These are phyloP conservation scores for Hirtodrosophila confusa DNA, from an alignment of 2,888 invertebrate genomes.

Conservation along the genomic window DNA sequence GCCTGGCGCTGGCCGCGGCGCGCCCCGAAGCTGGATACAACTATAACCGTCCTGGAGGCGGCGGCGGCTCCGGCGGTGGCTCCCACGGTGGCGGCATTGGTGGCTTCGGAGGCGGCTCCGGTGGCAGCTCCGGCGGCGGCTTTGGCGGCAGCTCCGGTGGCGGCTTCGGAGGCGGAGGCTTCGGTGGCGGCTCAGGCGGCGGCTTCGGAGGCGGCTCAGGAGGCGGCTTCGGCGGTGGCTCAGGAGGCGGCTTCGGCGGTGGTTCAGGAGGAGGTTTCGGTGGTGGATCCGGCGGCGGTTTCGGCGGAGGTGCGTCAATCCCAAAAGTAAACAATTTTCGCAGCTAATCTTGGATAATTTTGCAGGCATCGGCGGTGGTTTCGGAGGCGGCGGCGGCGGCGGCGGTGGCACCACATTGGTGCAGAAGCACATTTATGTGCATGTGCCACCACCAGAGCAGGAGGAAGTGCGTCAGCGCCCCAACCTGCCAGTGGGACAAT, in stretches of 20 bases:
- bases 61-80: conserved; percentile 80
- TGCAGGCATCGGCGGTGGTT: conserved; percentile 66
- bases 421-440: conserved; percentile 95
- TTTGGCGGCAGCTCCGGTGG: conserved; percentile 48
- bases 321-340: not conserved
- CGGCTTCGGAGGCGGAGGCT: conserved; percentile 51
- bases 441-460: conserved; percentile 95
- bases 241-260: conserved; percentile 58
- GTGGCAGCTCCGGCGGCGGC: conserved; percentile 58
- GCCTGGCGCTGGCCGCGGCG: conserved; percentile 83
- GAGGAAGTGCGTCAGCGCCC: conserved; percentile 87
- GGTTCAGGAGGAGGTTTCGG: conserved; percentile 60
- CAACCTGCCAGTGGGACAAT: conserved; percentile 88
- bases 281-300: conserved; percentile 58
- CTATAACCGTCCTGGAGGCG: conserved; percentile 84
- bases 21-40: conserved; percentile 84
- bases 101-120: conserved; percentile 52
- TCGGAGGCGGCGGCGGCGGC: conserved; percentile 76
- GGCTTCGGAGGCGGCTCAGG: conserved; percentile 55
- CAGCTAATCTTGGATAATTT: conserved; percentile 39
- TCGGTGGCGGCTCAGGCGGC: conserved; percentile 56
- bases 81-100: conserved; percentile 58
- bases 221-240: conserved; percentile 52
- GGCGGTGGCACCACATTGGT: conserved; percentile 86
- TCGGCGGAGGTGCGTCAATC: conserved; percentile 67